Percentiles rank a stretch among this genome's conserved stretches.
Conservation (phyloP, 92 coral and sea anemone genomes). For the Umimayanthus chanpuru region DNA sequence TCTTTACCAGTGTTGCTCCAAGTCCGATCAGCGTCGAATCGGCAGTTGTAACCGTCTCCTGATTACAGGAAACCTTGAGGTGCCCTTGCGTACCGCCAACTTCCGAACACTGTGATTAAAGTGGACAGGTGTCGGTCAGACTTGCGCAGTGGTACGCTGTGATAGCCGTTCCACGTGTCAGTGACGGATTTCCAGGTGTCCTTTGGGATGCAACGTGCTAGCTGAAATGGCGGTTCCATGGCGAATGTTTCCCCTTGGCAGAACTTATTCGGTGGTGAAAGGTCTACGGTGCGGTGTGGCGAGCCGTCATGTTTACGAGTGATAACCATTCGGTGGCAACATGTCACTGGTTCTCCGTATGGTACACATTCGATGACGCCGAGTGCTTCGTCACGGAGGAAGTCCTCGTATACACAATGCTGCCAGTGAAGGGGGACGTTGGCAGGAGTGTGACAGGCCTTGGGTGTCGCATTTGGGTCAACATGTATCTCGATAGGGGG, state of each 20-base stretch:
- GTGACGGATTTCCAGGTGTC: constrained; percentile 66
- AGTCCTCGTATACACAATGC: constrained; percentile 59
- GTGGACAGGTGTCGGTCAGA: constrained; percentile 59
- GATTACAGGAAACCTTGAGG: constrained; percentile 74
- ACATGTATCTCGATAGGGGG: constrained; percentile 46
- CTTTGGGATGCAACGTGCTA: constrained; percentile 62
- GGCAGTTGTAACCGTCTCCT: constrained; percentile 78
- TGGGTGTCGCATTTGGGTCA: constrained; percentile 50
- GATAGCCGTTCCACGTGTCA: constrained; percentile 64
- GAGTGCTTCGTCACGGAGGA: constrained; percentile 70
- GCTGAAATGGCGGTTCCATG: constrained; percentile 61
- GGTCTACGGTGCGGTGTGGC: constrained; percentile 66
- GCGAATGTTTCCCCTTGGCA: constrained; percentile 61
- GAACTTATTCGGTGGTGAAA: constrained; percentile 59
- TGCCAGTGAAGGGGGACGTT: constrained; percentile 65
- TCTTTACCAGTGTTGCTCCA: constrained; percentile 82
- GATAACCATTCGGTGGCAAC: constrained; percentile 72
- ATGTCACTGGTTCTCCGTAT: constrained; percentile 67
- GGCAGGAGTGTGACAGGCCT: constrained; percentile 69
- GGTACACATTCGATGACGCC: constrained; percentile 75
- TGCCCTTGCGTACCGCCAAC: constrained; percentile 80
- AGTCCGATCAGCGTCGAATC: no score
- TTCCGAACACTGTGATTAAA: constrained; percentile 66
- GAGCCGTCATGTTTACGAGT: constrained; percentile 77
- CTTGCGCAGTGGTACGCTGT: constrained; percentile 54